These are phyloP conservation scores for Ageneiosus marmoratus DNA, from an alignment of 2,113 vertebrate species.

Conservation along the genomic window DNA sequence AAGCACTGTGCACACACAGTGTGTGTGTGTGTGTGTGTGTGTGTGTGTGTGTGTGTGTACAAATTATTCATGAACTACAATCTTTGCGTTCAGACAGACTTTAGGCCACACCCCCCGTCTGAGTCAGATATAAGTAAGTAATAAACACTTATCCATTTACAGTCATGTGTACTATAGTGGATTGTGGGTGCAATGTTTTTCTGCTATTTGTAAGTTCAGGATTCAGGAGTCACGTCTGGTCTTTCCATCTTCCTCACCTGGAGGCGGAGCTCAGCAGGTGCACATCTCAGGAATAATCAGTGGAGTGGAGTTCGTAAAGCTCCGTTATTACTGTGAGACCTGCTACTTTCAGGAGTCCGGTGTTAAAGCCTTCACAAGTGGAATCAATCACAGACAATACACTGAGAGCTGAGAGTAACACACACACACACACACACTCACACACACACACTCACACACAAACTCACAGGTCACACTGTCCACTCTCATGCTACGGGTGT, in stretches of 20 bases:
- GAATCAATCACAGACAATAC: neutral
- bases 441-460: slow-evolving; percentile 13
- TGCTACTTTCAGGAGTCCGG: neutral
- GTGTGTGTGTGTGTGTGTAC: neutral
- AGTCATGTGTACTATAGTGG: neutral
- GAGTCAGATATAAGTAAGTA: neutral
- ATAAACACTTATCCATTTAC: no score
- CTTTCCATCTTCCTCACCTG: neutral
- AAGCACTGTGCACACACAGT: neutral
- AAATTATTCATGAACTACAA: neutral
- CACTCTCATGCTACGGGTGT: neutral
- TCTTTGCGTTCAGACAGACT: neutral
- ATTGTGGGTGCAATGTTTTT: neutral
- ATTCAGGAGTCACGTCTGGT: neutral
- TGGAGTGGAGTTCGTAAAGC: neutral
- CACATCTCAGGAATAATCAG: neutral
- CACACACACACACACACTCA: slow-evolving; percentile 15
- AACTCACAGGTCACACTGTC: neutral
- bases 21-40: neutral
- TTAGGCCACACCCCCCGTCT: neutral
- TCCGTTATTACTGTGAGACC: neutral
- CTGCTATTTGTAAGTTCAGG: neutral
- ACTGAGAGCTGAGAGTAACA: neutral
- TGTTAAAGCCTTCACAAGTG: neutral
- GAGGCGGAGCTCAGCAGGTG: neutral